phyloP scores from a whole-genome alignment of 2,797 vertebrate genomes.

The Sebastes umbrosus region DNA sequence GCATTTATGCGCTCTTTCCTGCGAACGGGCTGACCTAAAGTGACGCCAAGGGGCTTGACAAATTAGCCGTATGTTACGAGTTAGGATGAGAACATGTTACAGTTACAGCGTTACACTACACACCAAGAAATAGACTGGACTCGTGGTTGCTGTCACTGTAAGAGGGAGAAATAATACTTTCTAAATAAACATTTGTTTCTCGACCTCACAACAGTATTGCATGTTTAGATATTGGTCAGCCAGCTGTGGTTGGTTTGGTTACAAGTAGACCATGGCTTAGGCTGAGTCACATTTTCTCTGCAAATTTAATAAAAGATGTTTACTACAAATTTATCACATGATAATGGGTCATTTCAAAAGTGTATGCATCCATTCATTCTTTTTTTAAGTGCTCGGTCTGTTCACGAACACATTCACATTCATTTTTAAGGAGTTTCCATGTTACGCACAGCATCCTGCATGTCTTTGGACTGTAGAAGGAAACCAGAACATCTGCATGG shows the following conservation, averaged over 20 bases:
- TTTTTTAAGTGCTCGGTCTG: not conserved
- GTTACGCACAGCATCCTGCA: not conserved
- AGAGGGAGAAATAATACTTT: not conserved
- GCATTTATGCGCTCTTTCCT: too few species aligned
- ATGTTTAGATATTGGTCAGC: not conserved
- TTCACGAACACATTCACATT: not conserved
- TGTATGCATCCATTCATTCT: not conserved
- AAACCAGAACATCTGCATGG: conserved; percentile 31
- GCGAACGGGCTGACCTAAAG: too few species aligned
- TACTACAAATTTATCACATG: not conserved
- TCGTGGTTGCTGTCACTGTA: not conserved
- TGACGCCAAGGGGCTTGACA: too few species aligned
- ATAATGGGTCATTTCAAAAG: not conserved
- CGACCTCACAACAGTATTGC: not conserved
- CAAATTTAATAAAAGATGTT: not conserved
- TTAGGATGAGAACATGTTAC: too few species aligned
- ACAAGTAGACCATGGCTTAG: too few species aligned
- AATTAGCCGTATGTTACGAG: too few species aligned
- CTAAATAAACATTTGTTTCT: not conserved
- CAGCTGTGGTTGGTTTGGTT: not conserved
- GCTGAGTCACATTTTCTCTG: too few species aligned
- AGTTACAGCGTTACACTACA: not conserved
- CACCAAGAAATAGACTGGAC: not conserved
- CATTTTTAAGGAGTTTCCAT: not conserved
- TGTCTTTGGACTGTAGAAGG: not conserved